Evolutionary conservation across 2,113 vertebrate genomes (phyloP).

Genomic region (Pomatorhinus ruficollis): DNA sequence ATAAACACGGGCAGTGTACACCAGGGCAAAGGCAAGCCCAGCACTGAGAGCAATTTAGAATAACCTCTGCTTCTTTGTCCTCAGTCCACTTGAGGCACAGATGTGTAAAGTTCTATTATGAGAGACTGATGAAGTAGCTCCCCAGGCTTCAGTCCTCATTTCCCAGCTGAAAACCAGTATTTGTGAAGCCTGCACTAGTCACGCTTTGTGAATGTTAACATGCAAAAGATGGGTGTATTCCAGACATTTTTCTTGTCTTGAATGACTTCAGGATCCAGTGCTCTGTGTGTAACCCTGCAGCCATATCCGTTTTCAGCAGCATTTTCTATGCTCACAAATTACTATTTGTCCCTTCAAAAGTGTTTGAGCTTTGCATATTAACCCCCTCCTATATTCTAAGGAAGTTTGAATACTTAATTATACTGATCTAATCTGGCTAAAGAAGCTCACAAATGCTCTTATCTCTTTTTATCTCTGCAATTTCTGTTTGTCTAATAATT

Average conservation of each 20-base stretch:
- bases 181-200: not conserved
- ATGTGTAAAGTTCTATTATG: not conserved
- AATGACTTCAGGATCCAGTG: not conserved
- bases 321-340: not conserved
- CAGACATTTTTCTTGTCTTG: not conserved
- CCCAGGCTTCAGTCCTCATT: not conserved
- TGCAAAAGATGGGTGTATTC: not conserved
- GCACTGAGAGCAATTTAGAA: not conserved
- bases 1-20: not conserved
- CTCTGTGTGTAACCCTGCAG: not conserved
- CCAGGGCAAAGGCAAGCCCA: not conserved
- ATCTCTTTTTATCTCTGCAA: not conserved
- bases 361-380: not conserved
- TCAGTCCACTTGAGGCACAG: not conserved
- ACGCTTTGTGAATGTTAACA: not conserved
- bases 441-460: not conserved
- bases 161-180: not conserved
- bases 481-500: not conserved
- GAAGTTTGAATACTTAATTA: not conserved
- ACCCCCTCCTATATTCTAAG: not conserved
- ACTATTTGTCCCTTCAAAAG: not conserved
- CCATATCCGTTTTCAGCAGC: not conserved
- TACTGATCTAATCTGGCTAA: not conserved
- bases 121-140: not conserved
- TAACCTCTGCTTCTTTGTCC: not conserved